Evolutionary conservation across 2,797 vertebrate species (phyloP).

Genomic region (Pelochelys cantorii): DNA sequence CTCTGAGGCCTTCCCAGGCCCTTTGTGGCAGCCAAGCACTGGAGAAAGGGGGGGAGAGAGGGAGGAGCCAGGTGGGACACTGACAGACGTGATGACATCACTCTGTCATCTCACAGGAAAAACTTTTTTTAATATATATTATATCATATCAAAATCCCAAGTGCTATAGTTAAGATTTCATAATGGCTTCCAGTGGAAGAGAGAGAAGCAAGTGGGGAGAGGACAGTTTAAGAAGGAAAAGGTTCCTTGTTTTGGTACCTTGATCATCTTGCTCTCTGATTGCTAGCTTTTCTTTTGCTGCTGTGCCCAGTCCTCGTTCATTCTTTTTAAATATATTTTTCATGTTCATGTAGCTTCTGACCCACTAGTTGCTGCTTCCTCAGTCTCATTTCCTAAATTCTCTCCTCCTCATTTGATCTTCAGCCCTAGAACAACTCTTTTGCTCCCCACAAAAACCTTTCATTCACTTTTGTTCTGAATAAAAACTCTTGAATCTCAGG

Average conservation of each 20-base stretch:
- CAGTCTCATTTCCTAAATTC: not conserved
- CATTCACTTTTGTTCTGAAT: not conserved
- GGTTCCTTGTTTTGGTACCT: not conserved
- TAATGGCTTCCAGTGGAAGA: not conserved
- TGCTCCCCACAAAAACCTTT: not conserved
- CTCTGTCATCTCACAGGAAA: too few species aligned
- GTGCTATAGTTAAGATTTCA: not conserved
- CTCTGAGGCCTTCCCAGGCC: too few species aligned
- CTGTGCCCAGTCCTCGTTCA: not conserved
- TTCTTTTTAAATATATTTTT: not conserved
- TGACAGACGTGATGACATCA: too few species aligned
- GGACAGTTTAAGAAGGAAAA: not conserved
- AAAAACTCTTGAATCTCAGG: not conserved
- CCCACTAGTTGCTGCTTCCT: not conserved
- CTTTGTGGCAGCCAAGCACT: too few species aligned
- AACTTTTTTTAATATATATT: too few species aligned
- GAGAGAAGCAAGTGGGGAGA: not conserved
- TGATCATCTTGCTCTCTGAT: not conserved
- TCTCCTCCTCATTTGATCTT: not conserved
- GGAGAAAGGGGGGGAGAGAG: too few species aligned
- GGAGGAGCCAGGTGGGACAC: too few species aligned
- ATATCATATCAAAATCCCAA: too few species aligned
- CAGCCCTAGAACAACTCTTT: not conserved
- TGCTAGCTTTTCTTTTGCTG: not conserved
- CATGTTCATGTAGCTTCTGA: not conserved